phyloP scores from a whole-genome alignment of 2,113 vertebrate genomes.

The Euleptes europaea region DNA sequence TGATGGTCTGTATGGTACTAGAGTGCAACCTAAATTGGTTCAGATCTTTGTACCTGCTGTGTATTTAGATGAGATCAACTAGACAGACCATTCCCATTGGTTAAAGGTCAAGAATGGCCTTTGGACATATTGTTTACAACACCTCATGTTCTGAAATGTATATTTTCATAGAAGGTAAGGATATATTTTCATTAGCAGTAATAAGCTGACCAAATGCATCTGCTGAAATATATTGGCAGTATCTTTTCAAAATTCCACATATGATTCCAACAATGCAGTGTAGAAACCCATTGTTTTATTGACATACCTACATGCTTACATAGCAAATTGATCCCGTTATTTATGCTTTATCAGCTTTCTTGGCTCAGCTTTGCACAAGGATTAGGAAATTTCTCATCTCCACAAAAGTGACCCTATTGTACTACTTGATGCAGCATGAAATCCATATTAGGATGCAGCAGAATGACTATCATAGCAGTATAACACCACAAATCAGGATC shows the following conservation, averaged over 20 bases:
- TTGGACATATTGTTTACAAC: slow-evolving; percentile 67
- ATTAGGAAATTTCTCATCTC: neutral
- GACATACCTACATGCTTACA: neutral
- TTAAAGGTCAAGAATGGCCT: slow-evolving; percentile 82
- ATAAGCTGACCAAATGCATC: slow-evolving; percentile 30
- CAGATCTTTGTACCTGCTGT: slow-evolving; percentile 67
- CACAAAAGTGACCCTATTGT: neutral
- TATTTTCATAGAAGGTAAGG: slow-evolving; percentile 49
- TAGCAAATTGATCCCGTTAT: neutral
- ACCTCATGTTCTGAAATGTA: slow-evolving; percentile 67
- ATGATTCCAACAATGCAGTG: slow-evolving; percentile 15
- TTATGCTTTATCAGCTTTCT: neutral
- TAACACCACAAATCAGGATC: neutral
- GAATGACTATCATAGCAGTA: neutral
- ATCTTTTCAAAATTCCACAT: slow-evolving; percentile 46
- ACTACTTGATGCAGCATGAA: neutral
- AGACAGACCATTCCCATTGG: slow-evolving; percentile 83
- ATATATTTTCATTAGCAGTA: slow-evolving; percentile 50
- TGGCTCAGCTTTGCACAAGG: neutral
- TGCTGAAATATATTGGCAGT: slow-evolving; percentile 7
- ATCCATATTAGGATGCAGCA: neutral
- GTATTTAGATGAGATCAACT: slow-evolving; percentile 80
- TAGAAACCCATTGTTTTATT: neutral
- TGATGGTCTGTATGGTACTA: slow-evolving; percentile 49
- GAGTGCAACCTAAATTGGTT: slow-evolving; percentile 59